Conservation (phyloP, 2,113 vertebrate genomes). For the Felis chaus region DNA sequence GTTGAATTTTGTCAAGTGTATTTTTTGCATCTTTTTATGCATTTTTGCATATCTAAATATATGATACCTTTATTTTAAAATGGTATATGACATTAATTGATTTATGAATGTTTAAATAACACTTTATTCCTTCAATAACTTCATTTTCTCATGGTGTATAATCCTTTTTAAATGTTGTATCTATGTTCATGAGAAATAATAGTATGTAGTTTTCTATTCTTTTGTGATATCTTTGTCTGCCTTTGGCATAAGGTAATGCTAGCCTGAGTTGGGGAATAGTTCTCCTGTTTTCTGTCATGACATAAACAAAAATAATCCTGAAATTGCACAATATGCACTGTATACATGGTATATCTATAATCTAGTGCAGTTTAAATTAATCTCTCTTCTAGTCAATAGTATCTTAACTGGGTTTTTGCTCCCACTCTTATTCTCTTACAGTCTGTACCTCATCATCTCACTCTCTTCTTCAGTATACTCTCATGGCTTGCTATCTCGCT, state of each 20-base stretch:
- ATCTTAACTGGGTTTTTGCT: not conserved
- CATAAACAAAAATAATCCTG: not conserved
- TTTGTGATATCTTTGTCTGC: not conserved
- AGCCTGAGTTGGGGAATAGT: not conserved
- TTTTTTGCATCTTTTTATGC: not conserved
- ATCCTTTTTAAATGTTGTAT: not conserved
- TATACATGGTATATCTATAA: not conserved
- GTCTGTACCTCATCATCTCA: not conserved
- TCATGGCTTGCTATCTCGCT: not conserved
- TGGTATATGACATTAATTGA: not conserved
- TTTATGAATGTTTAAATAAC: not conserved
- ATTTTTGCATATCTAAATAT: not conserved
- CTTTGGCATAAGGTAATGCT: not conserved
- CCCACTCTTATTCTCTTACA: not conserved
- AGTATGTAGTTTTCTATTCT: not conserved
- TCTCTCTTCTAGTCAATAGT: not conserved
- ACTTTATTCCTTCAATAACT: too few relatives aligned
- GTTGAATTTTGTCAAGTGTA: not conserved
- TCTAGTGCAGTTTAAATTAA: not conserved
- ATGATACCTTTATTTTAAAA: slow-evolving; percentile 8
- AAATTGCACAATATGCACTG: not conserved
- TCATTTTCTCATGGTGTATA: not conserved
- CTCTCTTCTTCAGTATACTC: not conserved
- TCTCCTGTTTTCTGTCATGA: not conserved
- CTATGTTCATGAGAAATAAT: not conserved